Evolutionary conservation across 2,888 invertebrate species (phyloP), one percentile per base, ranked within the genome.

Genomic region (Lithophane leautieri): DNA sequence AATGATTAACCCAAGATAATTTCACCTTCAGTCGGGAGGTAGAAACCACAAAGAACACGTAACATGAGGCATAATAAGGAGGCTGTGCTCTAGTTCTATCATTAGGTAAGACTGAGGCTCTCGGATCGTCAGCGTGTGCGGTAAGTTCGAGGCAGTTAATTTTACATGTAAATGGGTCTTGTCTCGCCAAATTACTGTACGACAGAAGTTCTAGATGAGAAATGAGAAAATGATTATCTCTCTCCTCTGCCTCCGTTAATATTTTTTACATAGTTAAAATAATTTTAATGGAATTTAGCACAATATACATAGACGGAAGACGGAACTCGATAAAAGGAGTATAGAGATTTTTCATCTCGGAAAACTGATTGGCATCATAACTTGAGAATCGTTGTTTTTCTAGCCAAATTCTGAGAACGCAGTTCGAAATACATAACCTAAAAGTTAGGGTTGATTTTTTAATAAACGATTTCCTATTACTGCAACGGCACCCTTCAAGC

Each of bases 111-210:
- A 62, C 12, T 0, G 19, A 19, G 34, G 7, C 19, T 28, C 4
- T 44, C 9, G 25, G 52, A 50, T n/a, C n/a, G n/a, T n/a, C n/a
- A 70, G 2, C 28, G 16, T n/a, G 3, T 63, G 72, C 19, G 73
- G 60, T 61, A n/a, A 28, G 4, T 56, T 56, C 0, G 22, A 25
- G 22, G 16, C 14, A 14, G 65, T n/a, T 58, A 50, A 28, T 58
- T 75, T 58, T 34, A 19, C 42, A 76, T 63, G 11, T 28, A 66
- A 22, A 76, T 52, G 19, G 19, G 22, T n/a, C 16, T 42, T 74
- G 60, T 52, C 28, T 61, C 14, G n/a, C 14, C 28, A 60, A 50
- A 73, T 73, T 60, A 42, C 22, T 50, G 7, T 11, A 14, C 1
- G 9, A 28, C 19, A 60, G 40, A 60, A 12, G 54, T 6, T 34